phyloP scores from a whole-genome alignment of 1,140 invertebrate genomes.

The Brachionus plicatilis region DNA sequence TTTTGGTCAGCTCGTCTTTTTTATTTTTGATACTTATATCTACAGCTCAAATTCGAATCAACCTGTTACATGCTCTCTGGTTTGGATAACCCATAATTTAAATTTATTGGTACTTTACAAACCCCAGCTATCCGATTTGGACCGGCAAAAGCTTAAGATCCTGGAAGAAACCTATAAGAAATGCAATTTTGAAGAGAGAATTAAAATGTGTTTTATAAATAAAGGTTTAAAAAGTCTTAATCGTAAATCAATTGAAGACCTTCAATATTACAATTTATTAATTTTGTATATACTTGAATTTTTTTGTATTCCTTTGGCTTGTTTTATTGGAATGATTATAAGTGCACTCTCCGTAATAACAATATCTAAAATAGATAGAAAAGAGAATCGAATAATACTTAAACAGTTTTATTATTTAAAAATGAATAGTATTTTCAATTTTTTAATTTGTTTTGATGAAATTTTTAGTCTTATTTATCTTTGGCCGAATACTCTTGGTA shows the following conservation, averaged over 20 bases:
- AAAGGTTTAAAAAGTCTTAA: background rate
- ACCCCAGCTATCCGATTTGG: too few relatives aligned
- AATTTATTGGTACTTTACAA: background rate
- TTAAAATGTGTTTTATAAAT: background rate
- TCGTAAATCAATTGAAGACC: background rate
- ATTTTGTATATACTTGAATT: background rate
- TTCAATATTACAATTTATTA: background rate
- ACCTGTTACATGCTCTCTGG: background rate
- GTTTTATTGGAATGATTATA: background rate
- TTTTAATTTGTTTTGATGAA: background rate
- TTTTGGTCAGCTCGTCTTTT: background rate
- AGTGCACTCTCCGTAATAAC: background rate
- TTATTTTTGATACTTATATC: background rate
- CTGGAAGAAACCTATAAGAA: background rate
- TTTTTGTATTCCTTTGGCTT: background rate
- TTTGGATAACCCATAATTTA: background rate
- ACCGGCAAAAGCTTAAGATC: background rate
- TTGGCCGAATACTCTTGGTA: background rate
- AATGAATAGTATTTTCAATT: background rate
- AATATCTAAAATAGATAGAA: background rate
- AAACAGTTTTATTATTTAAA: background rate
- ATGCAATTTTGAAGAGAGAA: background rate
- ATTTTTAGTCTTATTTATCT: background rate
- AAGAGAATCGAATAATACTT: background rate
- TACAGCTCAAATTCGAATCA: background rate